Evolutionary conservation across 2,113 vertebrate species (phyloP), one percentile per base, ranked within the genome.

Genomic region (Poeciliopsis prolifica): DNA sequence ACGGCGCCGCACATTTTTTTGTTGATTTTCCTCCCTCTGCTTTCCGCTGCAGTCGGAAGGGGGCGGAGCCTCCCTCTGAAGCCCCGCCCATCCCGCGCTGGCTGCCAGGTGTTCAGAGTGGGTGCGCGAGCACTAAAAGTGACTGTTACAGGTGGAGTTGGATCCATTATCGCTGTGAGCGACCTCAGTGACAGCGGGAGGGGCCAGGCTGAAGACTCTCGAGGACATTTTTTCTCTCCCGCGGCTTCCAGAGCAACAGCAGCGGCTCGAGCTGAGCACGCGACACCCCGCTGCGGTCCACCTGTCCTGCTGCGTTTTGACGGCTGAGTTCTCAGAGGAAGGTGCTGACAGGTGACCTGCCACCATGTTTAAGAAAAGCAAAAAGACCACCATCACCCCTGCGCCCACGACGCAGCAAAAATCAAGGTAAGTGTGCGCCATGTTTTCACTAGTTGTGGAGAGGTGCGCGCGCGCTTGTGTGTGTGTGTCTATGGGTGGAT

Each of bases 301-400:
- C 63, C 76, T 79, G 77, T 44, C 75, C 42, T 62, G 19, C 48
- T 17, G 17, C 68, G 29, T 75, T 61, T 29, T 70, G 60, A 48
- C 37, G 1, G 71, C 67, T 48, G 5, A 17, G 5, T 48, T 17
- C 1, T 58, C 51, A 58, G 51, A 58, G 51, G 51, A 58, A 58
- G 22, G 51, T 54, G 69, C 86, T 22, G 81, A 84, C 83, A 87
- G 88, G 84, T 77, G 77, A 80, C 28, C 88, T 63, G 83, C 61
- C 90, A 93, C 30, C 70, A 94, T 93, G 93, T 89, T 92, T n/a
- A 92, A 79, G 74, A 48, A 48, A 26, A 94, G 86, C 71, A 83
- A 9, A 28, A 93, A 91, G 72, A 65, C 70, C 14, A 1, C 28
- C 0, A 88, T 92, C 29, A 30, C 61, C 13, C 14, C 26, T 2